Base-by-base conservation (phyloP, 2,797 vertebrate species). In the Paguma larvata region DNA sequence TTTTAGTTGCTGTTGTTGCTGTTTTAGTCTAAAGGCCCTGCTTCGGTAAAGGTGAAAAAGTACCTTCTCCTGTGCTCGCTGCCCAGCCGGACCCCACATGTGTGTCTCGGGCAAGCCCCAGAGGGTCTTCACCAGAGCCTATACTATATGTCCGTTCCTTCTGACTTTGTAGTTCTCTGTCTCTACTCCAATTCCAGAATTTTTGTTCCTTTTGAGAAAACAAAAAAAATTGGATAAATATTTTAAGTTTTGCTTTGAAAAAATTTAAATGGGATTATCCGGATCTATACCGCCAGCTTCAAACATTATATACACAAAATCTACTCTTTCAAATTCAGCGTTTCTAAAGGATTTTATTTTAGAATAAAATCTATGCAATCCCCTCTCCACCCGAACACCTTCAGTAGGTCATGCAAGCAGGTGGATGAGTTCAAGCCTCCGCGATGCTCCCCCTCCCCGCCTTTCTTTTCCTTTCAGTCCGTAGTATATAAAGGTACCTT, bases 361-460 rank as follows among this genome's bases (percentile, higher is more conserved):
- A 44, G 83, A 97, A 85, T 98, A 91, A 75, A 98, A 95, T 96
- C 98, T 99, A 98, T 99, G 98, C 98, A 99, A 97, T 98, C 94
- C 93, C 94, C 34, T 95, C 80, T 85, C 25, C 46, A 16, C 14
- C 44, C 62, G 38, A 78, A 72, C 94, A 93, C 97, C 89, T 97
- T 85, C 70, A 13, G 85, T 95, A 97, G 67, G 12, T 77, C 94
- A 83, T 86, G 94, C 94, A 94, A 98, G 97, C 97, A 97, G 97
- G 97, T 97, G 97, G 97, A 80, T 96, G 89, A 83, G 27, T 32
- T 88, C 25, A n/a, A 32, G 25, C 27, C 44, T 86, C 59, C n/a
- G 41, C 2, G 62, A 65, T 41, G 51, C 21, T 62, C 63, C 32
- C 53, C 32, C 16, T 34, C 30, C n/a, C 5, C 5, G 15, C 19